Evolutionary conservation across 2,888 invertebrate genomes (phyloP).

Genomic region (Brachyopa scutellaris): DNA sequence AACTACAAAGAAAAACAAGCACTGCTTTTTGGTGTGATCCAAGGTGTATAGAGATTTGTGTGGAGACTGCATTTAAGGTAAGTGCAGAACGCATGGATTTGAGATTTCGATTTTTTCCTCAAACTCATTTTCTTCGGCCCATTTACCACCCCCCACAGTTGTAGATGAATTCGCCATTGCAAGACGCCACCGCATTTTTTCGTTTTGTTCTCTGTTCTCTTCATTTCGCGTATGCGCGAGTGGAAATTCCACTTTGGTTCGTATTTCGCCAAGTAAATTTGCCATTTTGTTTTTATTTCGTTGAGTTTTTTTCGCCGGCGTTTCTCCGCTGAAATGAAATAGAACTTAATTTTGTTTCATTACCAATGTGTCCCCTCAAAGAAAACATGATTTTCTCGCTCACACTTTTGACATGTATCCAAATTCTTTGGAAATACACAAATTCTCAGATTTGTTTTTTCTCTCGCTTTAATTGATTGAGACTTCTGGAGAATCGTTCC

Average conservation of each 20-base stretch:
- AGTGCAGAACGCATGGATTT: constrained; percentile 45
- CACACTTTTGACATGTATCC: constrained; percentile 51
- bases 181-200: constrained; percentile 75
- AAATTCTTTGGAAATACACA: constrained; percentile 12
- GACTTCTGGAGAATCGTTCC: constrained; percentile 26
- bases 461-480: constrained; percentile 33
- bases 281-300: constrained; percentile 65
- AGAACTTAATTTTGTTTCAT: constrained; percentile 37
- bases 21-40: constrained; percentile 12
- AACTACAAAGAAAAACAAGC: constrained; percentile 6
- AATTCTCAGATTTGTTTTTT: constrained; percentile 7
- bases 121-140: background rate
- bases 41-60: background rate
- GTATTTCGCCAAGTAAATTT: constrained; percentile 44
- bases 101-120: constrained; percentile 21
- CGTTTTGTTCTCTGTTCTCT: constrained; percentile 27
- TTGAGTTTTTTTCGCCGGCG: constrained; percentile 65
- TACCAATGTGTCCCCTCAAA: background rate
- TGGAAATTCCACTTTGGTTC: constrained; percentile 24
- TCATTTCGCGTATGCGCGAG: constrained; percentile 1
- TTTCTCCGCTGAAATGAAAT: constrained; percentile 12
- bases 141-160: background rate
- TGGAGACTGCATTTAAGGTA: constrained; percentile 55
- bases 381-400: background rate
- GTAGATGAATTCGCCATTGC: constrained; percentile 68